Base-by-base conservation (phyloP, 1,140 invertebrate species). In the Euschistus heros region DNA sequence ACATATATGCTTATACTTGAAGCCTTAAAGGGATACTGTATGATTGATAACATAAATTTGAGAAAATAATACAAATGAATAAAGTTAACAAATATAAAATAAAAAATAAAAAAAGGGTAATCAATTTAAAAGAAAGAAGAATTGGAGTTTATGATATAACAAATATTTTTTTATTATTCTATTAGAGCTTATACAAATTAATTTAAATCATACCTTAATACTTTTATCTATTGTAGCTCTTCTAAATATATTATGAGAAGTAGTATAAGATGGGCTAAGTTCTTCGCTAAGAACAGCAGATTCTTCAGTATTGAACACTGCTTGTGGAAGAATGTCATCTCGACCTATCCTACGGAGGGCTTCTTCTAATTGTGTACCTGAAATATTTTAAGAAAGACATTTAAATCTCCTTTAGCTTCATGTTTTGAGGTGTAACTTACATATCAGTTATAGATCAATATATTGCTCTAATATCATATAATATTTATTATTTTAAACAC, bases 321-420 rank as follows among this genome's bases (percentile, higher is more conserved):
- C 84, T 69, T 82, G 80, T 64, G 79, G 78, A 14, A 85, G 79
- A 57, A 86, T 82, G 73, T 86, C 84, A 68, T 81, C 69, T 60
- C 84, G 74, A 37, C 78, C 78, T 62, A 85, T 83, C 66, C 76
- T 77, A 54, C 77, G 73, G 33, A 86, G 73, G 15, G 80, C 81
- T 72, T 79, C 79, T 71, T 85, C 83, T 67, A 86, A 72, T 26
- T 76, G 77, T 70, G 82, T 82, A 8, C 82, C 84, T 74, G 73
- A 47, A 69, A 64, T 55, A 44, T 59, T 27, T 44, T n/a, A 33
- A 68, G 52, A 42, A 30, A 63, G 26, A 52, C 22, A 52, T 6
- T 54, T 54, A 54, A 20, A 57, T 26, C 15, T 27, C 4, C 7
- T 10, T 37, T 37, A 37, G n/a, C n/a, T n/a, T n/a, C n/a, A n/a